These are phyloP conservation scores for Irena cyanogastra DNA, from an alignment of 2,113 vertebrate species.

Conservation along the genomic window DNA sequence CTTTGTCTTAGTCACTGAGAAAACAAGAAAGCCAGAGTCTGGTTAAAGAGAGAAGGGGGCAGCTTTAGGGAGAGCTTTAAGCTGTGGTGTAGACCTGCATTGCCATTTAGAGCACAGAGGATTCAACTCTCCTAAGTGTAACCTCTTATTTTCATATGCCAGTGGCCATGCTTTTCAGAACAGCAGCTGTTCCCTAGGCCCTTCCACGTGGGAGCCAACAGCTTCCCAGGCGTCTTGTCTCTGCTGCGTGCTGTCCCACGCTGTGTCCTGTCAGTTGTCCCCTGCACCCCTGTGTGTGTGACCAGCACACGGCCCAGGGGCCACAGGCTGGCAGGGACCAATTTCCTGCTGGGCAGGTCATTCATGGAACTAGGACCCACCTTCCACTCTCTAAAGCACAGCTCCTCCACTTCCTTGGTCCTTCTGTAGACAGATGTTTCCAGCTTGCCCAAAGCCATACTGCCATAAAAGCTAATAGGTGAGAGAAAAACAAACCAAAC, in stretches of 20 bases:
- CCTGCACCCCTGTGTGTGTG: neutral
- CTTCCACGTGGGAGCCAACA: neutral
- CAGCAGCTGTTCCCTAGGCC: neutral
- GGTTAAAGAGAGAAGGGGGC: neutral
- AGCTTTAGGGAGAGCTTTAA: neutral
- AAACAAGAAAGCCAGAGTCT: neutral
- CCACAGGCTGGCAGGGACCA: neutral
- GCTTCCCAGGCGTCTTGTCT: neutral
- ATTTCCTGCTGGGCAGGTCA: too few species aligned
- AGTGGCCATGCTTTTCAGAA: neutral
- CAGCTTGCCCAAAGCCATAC: neutral
- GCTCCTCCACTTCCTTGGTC: neutral
- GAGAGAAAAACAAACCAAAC: neutral
- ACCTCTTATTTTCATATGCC: neutral
- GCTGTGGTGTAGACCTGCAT: neutral
- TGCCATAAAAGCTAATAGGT: neutral
- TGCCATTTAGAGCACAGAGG: neutral
- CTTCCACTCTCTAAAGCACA: neutral
- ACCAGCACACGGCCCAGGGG: neutral
- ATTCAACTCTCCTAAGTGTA: neutral
- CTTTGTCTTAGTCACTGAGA: neutral
- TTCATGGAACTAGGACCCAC: neutral
- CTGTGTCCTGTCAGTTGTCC: rapidly evolving
- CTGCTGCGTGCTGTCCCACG: neutral
- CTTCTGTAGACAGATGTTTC: neutral